phyloP scores from a whole-genome alignment of 2,113 vertebrate species.

The Poeciliopsis prolifica region DNA sequence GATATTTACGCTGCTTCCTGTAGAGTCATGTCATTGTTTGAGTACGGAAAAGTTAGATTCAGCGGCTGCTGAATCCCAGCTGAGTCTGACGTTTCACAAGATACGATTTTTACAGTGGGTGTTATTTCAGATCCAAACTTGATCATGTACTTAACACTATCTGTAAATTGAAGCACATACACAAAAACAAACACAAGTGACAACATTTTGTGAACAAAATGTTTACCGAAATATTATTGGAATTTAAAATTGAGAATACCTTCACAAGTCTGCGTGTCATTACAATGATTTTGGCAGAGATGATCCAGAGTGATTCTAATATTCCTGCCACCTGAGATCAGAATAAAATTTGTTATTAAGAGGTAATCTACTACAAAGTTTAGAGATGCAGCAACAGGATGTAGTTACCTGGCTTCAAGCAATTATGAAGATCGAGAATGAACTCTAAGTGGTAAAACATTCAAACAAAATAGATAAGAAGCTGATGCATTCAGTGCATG shows the following conservation, averaged over 20 bases:
- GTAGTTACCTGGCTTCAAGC: not conserved
- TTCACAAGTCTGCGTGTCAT: not conserved
- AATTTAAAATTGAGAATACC: not conserved
- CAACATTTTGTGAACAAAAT: not conserved
- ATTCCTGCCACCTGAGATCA: not conserved
- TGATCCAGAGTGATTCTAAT: not conserved
- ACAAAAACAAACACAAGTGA: not conserved
- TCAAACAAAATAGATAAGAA: not conserved
- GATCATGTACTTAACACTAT: not conserved
- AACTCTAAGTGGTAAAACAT: not conserved
- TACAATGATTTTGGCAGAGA: rapidly evolving
- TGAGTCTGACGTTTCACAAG: not conserved
- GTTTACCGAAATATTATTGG: not conserved
- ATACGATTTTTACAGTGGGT: too few species aligned
- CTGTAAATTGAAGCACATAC: not conserved
- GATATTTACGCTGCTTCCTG: constrained; percentile 24
- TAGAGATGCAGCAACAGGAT: not conserved
- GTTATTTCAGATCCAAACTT: not conserved
- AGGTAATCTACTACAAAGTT: not conserved
- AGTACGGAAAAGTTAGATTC: too few species aligned
- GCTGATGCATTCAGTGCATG: not conserved
- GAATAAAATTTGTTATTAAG: not conserved
- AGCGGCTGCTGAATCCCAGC: too few species aligned
- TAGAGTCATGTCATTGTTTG: rapidly evolving
- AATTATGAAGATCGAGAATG: not conserved